A percentile compares a stretch with the other conserved stretches of the same genome.
Conservation (phyloP, 2,888 invertebrate species). For the Podotricha telesiphe region DNA sequence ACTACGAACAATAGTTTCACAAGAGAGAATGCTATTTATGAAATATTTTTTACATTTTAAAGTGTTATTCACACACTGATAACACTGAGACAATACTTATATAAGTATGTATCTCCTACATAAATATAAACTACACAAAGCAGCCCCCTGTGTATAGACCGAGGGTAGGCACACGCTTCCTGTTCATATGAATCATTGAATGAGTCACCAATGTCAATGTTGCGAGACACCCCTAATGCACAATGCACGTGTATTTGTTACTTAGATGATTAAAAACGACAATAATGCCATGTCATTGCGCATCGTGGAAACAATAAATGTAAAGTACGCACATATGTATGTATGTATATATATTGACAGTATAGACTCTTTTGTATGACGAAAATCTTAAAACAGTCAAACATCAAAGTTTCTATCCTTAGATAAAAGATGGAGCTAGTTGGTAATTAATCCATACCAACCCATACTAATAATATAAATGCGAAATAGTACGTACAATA, state of each 20-base stretch:
- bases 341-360: background rate
- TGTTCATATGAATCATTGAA: constrained; percentile 13
- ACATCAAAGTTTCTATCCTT: too few species aligned
- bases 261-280: constrained; percentile 15
- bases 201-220: constrained; percentile 15
- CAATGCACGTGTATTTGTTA: constrained; percentile 8
- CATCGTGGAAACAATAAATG: background rate
- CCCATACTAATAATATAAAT: too few species aligned
- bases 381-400: too few species aligned
- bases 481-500: too few species aligned
- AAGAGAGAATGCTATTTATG: too few species aligned
- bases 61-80: too few species aligned
- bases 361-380: background rate
- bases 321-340: background rate
- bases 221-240: constrained; percentile 14
- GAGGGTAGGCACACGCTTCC: constrained; percentile 3
- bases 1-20: too few species aligned
- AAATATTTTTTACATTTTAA: too few species aligned
- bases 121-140: background rate
- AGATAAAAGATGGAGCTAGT: too few species aligned
- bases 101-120: background rate
- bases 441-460: too few species aligned
- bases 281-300: background rate
- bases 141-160: background rate
- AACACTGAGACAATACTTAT: too few species aligned